These are phyloP conservation scores for Vanessa cardui DNA, from an alignment of 2,888 invertebrate genomes.

Conservation along the genomic window DNA sequence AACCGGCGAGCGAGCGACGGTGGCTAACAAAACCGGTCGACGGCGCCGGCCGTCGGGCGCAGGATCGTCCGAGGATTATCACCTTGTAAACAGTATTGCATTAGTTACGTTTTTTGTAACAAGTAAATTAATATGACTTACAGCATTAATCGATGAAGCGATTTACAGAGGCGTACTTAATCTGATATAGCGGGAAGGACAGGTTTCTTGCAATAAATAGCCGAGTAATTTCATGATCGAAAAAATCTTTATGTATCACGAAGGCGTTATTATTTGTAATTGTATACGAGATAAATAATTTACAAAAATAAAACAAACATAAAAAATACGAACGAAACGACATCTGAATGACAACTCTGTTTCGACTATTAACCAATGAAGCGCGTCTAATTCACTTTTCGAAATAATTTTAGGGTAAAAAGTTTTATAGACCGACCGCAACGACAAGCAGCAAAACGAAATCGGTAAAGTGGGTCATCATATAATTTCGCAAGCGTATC, in stretches of 20 bases:
- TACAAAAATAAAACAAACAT: constrained; percentile 3
- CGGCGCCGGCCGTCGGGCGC: constrained; percentile 72
- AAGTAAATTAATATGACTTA: constrained; percentile 30
- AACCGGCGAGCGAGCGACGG: constrained; percentile 74
- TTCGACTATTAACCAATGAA: constrained; percentile 28
- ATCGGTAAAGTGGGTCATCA: constrained; percentile 79
- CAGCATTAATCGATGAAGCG: constrained; percentile 24
- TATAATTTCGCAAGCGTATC: constrained; percentile 80
- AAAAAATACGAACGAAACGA: constrained; percentile 10
- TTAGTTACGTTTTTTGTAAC: constrained; percentile 52
- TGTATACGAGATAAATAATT: too few relatives aligned
- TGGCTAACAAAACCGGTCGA: constrained; percentile 79
- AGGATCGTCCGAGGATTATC: constrained; percentile 66
- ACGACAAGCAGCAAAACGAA: constrained; percentile 73
- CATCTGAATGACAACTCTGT: constrained; percentile 24
- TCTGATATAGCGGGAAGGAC: constrained; percentile 13
- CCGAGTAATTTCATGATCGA: constrained; percentile 3
- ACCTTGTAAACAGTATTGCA: constrained; percentile 79
- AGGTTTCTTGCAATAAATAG: constrained; percentile 2
- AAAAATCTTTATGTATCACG: not conserved
- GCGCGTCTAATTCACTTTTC: constrained; percentile 51
- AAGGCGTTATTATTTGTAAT: not conserved
- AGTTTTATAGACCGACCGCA: constrained; percentile 61
- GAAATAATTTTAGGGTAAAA: constrained; percentile 65
- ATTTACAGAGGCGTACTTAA: constrained; percentile 14